These are phyloP conservation scores for Sthenelais limicola DNA, from an alignment of 2,888 invertebrate species.

Conservation along the genomic window DNA sequence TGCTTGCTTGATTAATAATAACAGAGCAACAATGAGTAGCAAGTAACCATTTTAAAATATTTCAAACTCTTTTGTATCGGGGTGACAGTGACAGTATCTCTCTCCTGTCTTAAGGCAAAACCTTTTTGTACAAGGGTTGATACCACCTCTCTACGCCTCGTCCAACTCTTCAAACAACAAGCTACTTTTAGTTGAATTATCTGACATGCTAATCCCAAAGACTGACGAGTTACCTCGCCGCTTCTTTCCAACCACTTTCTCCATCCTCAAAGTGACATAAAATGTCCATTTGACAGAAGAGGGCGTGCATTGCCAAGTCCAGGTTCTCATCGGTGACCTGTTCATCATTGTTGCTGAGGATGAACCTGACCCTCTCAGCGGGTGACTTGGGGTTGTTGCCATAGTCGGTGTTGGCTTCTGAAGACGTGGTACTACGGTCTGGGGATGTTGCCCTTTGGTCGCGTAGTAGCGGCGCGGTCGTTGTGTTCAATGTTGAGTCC, in stretches of 20 bases:
- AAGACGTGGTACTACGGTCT: not conserved
- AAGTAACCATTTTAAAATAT: no score
- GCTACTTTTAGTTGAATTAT: not conserved
- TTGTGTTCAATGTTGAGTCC: not conserved
- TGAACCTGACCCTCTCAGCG: slow-evolving; percentile 38
- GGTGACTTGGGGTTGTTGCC: slow-evolving; percentile 6
- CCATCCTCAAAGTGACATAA: slow-evolving; percentile 50
- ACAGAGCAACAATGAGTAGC: no score
- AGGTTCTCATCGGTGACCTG: not conserved
- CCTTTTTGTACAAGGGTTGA: no score
- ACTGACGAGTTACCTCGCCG: slow-evolving; percentile 47
- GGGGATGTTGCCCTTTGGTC: not conserved
- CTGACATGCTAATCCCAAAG: not conserved
- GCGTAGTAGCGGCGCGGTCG: slow-evolving; percentile 17
- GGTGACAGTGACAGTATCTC: no score
- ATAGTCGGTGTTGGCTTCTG: not conserved
- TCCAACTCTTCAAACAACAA: no score
- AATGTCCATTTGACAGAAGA: slow-evolving; percentile 54
- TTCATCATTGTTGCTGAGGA: slow-evolving; percentile 34
- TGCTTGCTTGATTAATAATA: no score
- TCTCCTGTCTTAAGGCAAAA: no score
- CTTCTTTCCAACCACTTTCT: slow-evolving; percentile 52
- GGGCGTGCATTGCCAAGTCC: slow-evolving; percentile 42
- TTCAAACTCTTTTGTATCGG: no score
- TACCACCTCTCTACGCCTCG: no score